phyloP scores from a whole-genome alignment of 2,797 vertebrate species.

The Otolemur crassicaudatus region DNA sequence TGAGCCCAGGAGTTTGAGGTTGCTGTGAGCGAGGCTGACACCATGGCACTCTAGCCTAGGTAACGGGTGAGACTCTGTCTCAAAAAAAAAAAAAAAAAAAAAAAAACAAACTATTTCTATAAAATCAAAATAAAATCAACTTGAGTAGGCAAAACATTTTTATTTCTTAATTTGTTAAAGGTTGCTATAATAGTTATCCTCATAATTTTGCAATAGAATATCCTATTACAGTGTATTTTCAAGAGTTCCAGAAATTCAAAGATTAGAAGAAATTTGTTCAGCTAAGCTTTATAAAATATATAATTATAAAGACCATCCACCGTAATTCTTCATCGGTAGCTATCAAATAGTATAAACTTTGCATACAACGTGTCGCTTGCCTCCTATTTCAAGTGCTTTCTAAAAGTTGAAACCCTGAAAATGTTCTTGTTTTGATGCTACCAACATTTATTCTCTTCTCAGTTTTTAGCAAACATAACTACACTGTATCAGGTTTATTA shows the following conservation, averaged over 20 bases:
- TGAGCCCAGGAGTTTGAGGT: too few relatives aligned
- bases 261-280: neutral
- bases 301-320: neutral
- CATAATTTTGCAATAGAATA: neutral
- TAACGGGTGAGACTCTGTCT: too few relatives aligned
- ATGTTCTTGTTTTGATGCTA: neutral
- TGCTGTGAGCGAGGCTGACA: too few relatives aligned
- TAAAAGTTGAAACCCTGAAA: neutral
- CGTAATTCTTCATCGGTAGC: neutral
- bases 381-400: neutral
- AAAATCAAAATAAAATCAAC: slow-evolving; percentile 20
- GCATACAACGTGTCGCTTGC: neutral
- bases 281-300: neutral
- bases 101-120: neutral
- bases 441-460: neutral
- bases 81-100: too few relatives aligned
- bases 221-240: neutral
- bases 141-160: neutral
- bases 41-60: too few relatives aligned
- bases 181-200: neutral
- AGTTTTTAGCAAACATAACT: neutral
- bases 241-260: neutral
- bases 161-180: neutral
- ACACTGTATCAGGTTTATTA: neutral
- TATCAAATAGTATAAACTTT: neutral